Conservation (phyloP, 2,113 vertebrate genomes). For the Ceuthmochares aereus region DNA sequence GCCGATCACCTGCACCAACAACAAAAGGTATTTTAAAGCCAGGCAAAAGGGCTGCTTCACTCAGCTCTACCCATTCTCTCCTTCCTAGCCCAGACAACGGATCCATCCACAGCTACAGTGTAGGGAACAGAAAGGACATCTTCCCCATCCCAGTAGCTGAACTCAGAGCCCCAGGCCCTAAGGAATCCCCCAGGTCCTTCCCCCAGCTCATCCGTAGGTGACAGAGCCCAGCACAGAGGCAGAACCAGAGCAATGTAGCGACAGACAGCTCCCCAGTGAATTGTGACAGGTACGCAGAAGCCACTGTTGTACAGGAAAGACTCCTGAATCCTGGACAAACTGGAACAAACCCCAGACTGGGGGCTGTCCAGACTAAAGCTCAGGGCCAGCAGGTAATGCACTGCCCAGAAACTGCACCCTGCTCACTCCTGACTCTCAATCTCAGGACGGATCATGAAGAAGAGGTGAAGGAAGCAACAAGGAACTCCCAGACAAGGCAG, state of each 20-base stretch:
- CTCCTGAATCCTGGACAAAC: neutral
- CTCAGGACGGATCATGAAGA: neutral
- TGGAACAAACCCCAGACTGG: neutral
- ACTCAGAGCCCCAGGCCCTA: neutral
- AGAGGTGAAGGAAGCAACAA: neutral
- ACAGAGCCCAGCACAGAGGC: neutral
- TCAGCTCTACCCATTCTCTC: neutral
- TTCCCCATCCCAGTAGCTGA: neutral
- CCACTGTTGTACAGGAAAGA: neutral
- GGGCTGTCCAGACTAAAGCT: neutral
- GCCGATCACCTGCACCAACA: slow-evolving; percentile 87
- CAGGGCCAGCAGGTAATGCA: neutral
- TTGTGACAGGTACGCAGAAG: neutral
- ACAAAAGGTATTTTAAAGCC: neutral
- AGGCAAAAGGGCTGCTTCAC: neutral
- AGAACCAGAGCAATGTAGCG: neutral
- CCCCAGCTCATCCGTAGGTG: neutral
- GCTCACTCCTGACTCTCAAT: neutral
- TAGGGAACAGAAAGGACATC: neutral
- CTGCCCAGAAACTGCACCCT: neutral
- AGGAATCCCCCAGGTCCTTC: neutral
- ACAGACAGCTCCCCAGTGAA: neutral
- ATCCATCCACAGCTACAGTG: neutral
- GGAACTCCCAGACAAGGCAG: neutral
- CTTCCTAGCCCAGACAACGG: neutral